Base-by-base conservation (phyloP, 2,113 vertebrate genomes). In the Eubucco bourcierii region DNA sequence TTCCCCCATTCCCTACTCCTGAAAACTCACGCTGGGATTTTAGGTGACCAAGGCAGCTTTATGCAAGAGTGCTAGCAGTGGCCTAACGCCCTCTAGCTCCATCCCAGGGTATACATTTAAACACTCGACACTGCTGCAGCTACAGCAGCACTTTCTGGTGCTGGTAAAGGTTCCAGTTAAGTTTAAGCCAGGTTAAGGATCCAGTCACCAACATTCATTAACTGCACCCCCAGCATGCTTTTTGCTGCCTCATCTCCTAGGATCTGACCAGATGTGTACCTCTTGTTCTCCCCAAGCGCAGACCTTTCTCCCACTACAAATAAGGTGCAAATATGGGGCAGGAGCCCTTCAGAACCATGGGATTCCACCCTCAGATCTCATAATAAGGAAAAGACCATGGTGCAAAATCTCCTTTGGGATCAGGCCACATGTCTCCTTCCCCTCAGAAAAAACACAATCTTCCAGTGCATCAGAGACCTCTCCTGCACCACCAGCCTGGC, bases 31-130 rank as follows among this genome's bases (percentile, higher is more conserved):
- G 20, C 52, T 14, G 41, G 39, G 33, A 79, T 56, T 55, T 52
- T 39, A 15, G 0, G 0, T 13, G 19, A 80, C 23, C 34, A 34
- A 75, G n/a, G 53, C 58, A 80, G 58, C 46, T 46, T 70, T n/a
- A 59, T 3, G 19, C 28, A 19, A 31, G 75, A 61, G 44, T 4
- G 47, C 39, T 7, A 37, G 66, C 44, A 72, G 80, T n/a, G 44
- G 68, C 73, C 66, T 78, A 80, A 75, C 61, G 58, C 91, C 93
- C 91, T 92, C 93, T 95, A 96, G 90, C 90, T 95, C 80, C 63
- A 70, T 59, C 58, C 14, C 77, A 67, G 73, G 24, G 79, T 46
- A 89, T 7, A 75, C 9, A 12, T n/a, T 58, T 24, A 34, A 66
- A 56, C 8, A 83, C 14, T 15, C 58, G 41, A 14, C 24, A 20